A percentile compares a stretch with the other conserved stretches of the same genome.
Conservation (phyloP, 2,888 invertebrate genomes). For the Piscicola geometra region DNA sequence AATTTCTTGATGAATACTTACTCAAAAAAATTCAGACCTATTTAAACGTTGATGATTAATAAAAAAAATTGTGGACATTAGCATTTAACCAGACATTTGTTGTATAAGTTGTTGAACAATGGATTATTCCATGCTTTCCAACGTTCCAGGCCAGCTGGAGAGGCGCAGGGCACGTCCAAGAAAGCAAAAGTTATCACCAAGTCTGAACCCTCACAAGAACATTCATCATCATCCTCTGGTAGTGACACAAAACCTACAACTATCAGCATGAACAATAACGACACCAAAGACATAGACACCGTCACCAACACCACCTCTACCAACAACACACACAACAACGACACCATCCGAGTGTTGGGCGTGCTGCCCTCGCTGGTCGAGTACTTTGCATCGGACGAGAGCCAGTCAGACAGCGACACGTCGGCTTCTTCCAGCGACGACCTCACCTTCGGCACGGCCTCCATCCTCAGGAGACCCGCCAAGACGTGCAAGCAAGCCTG, state of each 20-base stretch:
- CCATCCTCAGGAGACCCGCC: not conserved
- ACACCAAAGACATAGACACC: not conserved
- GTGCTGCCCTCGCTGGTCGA: slow-evolving; percentile 4
- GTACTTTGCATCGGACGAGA: not conserved
- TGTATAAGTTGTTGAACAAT: too few relatives aligned
- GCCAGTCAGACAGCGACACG: slow-evolving; percentile 1
- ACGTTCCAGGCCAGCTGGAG: not conserved
- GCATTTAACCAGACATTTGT: too few relatives aligned
- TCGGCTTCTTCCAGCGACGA: not conserved
- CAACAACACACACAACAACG: not conserved
- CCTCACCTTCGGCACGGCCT: not conserved
- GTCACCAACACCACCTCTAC: not conserved
- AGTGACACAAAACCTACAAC: not conserved
- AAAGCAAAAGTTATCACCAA: not conserved
- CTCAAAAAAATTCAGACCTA: too few relatives aligned
- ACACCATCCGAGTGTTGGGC: not conserved
- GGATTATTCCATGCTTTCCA: too few relatives aligned
- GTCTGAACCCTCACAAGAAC: too few relatives aligned
- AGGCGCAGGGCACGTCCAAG: not conserved
- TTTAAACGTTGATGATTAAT: too few relatives aligned
- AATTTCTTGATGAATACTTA: too few relatives aligned
- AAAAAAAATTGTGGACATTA: too few relatives aligned
- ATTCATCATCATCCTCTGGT: too few relatives aligned
- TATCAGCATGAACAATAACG: not conserved
- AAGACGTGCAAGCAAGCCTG: slow-evolving; percentile 11